Conservation (phyloP, 2,888 invertebrate genomes). For the Tethea ocularis region DNA sequence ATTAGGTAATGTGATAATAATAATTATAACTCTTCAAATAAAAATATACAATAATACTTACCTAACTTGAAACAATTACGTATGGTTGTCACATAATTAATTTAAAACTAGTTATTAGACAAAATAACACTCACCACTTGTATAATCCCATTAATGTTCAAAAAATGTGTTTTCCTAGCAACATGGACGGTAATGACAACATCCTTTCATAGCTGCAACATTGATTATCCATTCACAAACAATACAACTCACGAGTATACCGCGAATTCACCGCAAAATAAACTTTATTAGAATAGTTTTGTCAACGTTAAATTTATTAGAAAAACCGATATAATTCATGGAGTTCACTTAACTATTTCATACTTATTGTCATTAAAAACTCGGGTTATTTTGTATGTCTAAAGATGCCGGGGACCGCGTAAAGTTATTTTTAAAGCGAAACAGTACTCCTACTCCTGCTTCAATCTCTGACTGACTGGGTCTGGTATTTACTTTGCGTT, state of each 20-base stretch:
- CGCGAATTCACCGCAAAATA: slow-evolving; percentile 58
- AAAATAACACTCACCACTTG: slow-evolving; percentile 60
- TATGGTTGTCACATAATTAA: background rate
- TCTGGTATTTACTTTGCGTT: slow-evolving; percentile 41
- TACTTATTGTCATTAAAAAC: slow-evolving; percentile 54
- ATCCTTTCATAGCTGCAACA: slow-evolving; percentile 71
- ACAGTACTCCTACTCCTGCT: slow-evolving; percentile 38
- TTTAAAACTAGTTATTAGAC: background rate
- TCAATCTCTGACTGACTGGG: slow-evolving; percentile 55
- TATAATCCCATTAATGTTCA: slow-evolving; percentile 74
- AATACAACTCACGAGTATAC: slow-evolving; percentile 62
- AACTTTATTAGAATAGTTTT: slow-evolving; percentile 27
- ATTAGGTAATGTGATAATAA: too few relatives aligned
- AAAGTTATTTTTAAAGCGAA: slow-evolving; percentile 56
- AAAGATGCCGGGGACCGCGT: slow-evolving; percentile 41
- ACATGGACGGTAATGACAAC: slow-evolving; percentile 58
- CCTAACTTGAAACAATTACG: too few relatives aligned
- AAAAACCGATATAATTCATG: slow-evolving; percentile 9
- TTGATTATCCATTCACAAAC: slow-evolving; percentile 66
- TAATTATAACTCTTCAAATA: too few relatives aligned
- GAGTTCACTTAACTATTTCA: slow-evolving; percentile 31
- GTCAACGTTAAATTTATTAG: slow-evolving; percentile 4
- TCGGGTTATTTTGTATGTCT: slow-evolving; percentile 46
- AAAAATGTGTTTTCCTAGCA: slow-evolving; percentile 56
- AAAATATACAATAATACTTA: too few relatives aligned